These are phyloP conservation scores for Eciton burchellii DNA, from an alignment of 1,140 invertebrate species.

Conservation along the genomic window DNA sequence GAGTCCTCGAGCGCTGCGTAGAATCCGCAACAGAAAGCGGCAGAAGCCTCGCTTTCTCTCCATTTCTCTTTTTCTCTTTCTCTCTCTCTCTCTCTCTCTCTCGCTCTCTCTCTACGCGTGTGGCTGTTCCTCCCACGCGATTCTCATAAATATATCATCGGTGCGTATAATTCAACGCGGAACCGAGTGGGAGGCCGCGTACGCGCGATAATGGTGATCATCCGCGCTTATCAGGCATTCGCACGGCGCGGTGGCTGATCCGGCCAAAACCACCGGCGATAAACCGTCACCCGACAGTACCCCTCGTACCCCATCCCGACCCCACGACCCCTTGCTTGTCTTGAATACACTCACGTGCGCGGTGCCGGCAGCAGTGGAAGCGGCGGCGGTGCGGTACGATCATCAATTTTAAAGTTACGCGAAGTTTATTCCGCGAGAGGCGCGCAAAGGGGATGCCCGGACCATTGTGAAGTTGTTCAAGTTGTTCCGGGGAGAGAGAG, in stretches of 20 bases:
- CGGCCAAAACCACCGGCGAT: slow-evolving; percentile 1
- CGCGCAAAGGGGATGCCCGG: slow-evolving; percentile 57
- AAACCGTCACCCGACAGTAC: slow-evolving; percentile 57
- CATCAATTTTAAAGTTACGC: slow-evolving; percentile 80
- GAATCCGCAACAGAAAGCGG: neutral
- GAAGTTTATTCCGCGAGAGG: slow-evolving; percentile 76
- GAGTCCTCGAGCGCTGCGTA: slow-evolving; percentile 11
- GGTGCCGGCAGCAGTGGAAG: no score
- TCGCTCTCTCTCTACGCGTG: neutral
- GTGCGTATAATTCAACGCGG: neutral
- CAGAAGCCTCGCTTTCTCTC: neutral
- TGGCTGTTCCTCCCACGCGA: neutral
- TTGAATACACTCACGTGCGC: slow-evolving; percentile 57
- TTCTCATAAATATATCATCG: slow-evolving; percentile 31
- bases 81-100: neutral
- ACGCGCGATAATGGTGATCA: slow-evolving; percentile 50
- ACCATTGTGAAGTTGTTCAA: slow-evolving; percentile 79
- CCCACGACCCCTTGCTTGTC: no score
- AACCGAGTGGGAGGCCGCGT: slow-evolving; percentile 13
- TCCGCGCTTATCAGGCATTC: slow-evolving; percentile 9
- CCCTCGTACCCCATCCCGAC: slow-evolving; percentile 30
- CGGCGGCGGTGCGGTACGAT: slow-evolving; percentile 56
- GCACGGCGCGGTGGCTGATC: slow-evolving; percentile 3
- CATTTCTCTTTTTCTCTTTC: neutral
- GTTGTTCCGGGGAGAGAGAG: slow-evolving; percentile 62